Evolutionary conservation across 2,113 vertebrate genomes (phyloP), one percentile per base, ranked within the genome.

Genomic region (Callopanchax toddi): DNA sequence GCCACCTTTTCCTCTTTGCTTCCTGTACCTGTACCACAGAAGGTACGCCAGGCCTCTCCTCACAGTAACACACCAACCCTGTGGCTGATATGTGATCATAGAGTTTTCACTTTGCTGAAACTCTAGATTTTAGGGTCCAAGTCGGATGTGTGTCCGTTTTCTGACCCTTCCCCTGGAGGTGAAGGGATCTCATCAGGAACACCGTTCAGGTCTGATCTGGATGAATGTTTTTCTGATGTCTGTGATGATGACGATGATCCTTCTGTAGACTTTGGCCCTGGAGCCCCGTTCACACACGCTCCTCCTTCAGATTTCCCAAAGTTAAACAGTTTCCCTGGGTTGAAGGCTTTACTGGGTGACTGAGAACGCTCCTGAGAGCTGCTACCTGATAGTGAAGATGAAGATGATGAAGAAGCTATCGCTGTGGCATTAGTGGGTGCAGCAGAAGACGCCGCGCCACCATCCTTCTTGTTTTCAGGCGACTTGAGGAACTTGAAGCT

Each of bases 401-500:
- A 86, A 13, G 64, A 12, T 0, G 72, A 39, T 15, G 73, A 67
- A 21, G 18, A 40, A 20, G 18, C 40, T 2, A 79, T 29, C 0
- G 77, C 58, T 2, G 76, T 40, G 0, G 70, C 1, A 0, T 61
- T 0, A 34, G 86, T 9, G 6, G 82, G 66, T 0, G 79, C 26
- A 0, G 82, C 56, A 0, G 73, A 46, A 0, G 82, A 71, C 4
- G 84, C 83, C 0, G 81, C 67, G 0, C 87, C 88, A 0, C 78
- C 68, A 32, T 97, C 96, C 82, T 95, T 91, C 70, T 94, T 95
- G 3, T 94, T 94, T 82, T 97, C 96, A 0, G 97, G 97, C 1
- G 96, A 95, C 76, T 98, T 98, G 48, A 98, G 94, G 84, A 99
- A 99, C 71, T 95, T 96, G 91, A 98, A 97, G 89, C 94, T 97